Base-by-base conservation (phyloP, 2,113 vertebrate species). In the Semnornis frantzii region DNA sequence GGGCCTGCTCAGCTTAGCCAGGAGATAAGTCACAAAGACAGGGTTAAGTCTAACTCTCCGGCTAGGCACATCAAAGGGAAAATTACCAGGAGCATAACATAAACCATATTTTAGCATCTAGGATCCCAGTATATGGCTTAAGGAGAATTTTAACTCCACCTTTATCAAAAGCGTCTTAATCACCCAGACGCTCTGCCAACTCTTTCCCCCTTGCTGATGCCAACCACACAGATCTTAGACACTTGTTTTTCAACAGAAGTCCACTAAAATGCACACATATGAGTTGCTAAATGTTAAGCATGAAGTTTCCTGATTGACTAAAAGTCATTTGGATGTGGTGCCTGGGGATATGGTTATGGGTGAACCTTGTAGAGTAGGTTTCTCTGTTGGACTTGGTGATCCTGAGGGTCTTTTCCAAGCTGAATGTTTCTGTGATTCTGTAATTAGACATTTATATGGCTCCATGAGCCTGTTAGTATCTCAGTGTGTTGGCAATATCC, bases 61-160 rank as follows among this genome's bases (percentile, higher is more conserved):
- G 65, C 10, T 4, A 12, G 28, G 78, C 4, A 75, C 27, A 86
- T 75, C 85, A 87, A 92, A 95, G 58, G 34, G 27, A 91, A 94
- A 72, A 52, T 34, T 72, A 87, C 21, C 2, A 2, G 23, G 44
- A 90, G 27, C 44, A 75, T 10, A 75, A 86, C 2, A 0, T 23
- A 89, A 89, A 58, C 72, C 33, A 50, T 52, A 58, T 57, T 82
- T 62, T 30, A 90, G 52, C 59, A 91, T 88, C 81, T 75, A 87
- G 81, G 66, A 71, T 50, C 27, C 30, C 24, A 30, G 14, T n/a
- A 34, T 12, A 77, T 12, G 92, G n/a, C 60, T 73, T 74, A 76
- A 90, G 69, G 48, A 87, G 71, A 90, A 60, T 74, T 62, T 88
- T 72, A 92, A 62, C 69, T 72, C 75, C 76, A 91, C 79, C 62